Conservation (phyloP, 2,888 invertebrate species). For the Acleris laterana region DNA sequence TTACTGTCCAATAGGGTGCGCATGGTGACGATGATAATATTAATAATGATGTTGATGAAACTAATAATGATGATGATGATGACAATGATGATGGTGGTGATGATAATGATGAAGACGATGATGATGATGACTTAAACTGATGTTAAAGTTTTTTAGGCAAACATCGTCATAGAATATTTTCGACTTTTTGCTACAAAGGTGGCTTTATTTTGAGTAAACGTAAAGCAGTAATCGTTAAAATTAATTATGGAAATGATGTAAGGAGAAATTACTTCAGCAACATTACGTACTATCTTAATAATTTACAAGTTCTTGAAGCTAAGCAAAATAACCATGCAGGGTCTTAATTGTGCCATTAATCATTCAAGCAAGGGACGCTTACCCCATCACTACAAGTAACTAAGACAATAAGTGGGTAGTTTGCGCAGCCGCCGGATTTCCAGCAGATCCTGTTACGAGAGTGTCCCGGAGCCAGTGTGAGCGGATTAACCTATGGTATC, state of each 20-base stretch:
- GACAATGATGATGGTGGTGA: no score
- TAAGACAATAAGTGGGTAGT: slow-evolving; percentile 38
- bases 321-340: slow-evolving; percentile 28
- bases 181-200: no score
- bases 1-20: no score
- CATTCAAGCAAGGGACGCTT: slow-evolving; percentile 30
- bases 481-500: neutral
- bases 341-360: slow-evolving; percentile 35
- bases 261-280: neutral
- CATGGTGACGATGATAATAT: no score
- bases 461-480: neutral
- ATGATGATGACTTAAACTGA: no score
- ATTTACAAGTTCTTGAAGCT: slow-evolving; percentile 14
- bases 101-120: no score
- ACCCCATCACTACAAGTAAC: slow-evolving; percentile 25
- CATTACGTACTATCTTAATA: neutral
- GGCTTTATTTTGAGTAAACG: no score
- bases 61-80: no score
- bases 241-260: no score
- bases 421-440: slow-evolving; percentile 34
- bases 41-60: no score
- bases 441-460: slow-evolving; percentile 29
- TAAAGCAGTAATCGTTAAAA: neutral
- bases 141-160: no score
- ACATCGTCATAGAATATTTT: no score